A percentile compares a stretch with the other conserved stretches of the same genome.
Evolutionary conservation across 2,888 invertebrate genomes (phyloP).

Genomic region (Chironomus riparius): DNA sequence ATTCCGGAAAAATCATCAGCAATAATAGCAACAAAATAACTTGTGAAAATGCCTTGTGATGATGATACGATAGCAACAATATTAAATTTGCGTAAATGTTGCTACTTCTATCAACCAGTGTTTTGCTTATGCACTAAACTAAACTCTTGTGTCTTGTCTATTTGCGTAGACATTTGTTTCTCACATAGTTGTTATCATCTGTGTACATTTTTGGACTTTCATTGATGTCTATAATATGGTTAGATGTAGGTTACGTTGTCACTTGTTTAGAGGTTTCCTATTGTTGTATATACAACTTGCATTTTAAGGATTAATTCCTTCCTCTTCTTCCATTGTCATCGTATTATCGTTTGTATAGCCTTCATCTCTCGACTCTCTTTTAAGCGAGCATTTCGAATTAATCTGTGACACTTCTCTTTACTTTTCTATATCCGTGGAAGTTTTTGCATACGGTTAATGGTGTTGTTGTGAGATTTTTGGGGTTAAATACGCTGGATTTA

Average conservation of each 20-base stretch:
- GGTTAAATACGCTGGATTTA: too few species aligned
- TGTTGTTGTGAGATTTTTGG: too few species aligned
- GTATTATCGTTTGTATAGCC: background rate
- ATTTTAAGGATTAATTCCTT: background rate
- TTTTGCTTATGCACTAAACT: background rate
- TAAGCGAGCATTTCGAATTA: background rate
- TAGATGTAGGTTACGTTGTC: slow-evolving; percentile 29
- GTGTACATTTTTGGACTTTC: background rate
- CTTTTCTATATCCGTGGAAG: background rate
- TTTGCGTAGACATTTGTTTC: slow-evolving; percentile 20
- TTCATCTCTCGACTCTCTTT: background rate
- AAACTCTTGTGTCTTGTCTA: slow-evolving; percentile 9
- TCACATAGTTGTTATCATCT: background rate
- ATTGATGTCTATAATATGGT: slow-evolving; percentile 23
- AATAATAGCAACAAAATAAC: background rate
- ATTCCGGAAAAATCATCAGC: background rate
- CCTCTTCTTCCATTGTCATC: background rate
- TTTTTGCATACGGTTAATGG: too few species aligned
- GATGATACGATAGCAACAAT: background rate
- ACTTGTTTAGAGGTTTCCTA: slow-evolving; percentile 32
- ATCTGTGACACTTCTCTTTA: background rate
- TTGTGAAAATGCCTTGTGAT: background rate
- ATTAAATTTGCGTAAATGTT: background rate
- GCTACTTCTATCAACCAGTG: background rate
- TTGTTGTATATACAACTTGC: background rate